Evolutionary conservation across 30 jellyfish, hydroid and myxozoan genomes (phyloP), one percentile per base, ranked within the genome.

Genomic region (Aurelia sp.): DNA sequence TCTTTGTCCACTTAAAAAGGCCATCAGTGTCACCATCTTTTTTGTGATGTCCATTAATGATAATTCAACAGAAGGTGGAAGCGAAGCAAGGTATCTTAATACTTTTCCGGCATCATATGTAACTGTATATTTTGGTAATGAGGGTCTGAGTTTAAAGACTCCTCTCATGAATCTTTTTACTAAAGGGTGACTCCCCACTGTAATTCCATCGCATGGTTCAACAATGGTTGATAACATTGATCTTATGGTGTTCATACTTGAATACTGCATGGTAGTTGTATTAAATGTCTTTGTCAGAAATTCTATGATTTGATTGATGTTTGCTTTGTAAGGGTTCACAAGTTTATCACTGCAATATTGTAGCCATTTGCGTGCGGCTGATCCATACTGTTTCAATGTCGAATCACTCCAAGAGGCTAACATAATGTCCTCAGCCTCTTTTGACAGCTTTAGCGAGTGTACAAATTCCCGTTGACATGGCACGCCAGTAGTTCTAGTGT

Each of bases 1-100:
- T 70, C 81, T 70, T 22, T 70, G 81, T 70, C 48, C 81, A 21
- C 81, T 70, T 70, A 70, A 44, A 22, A 70, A 65, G 81, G 65
- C 62, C 64, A 70, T 30, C 81, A 70, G 40, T 15, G 81, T 70
- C 48, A 65, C 62, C 30, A 70, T 22, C 64, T 70, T 70, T 65
- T 22, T 15, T 70, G 81, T 2, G 33, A 27, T 27, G 33, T 27
- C 33, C 33, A 27, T 27, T 27, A 27, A 27, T 27, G 33, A 27
- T 27, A 27, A 27, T 27, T 27, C 33, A 27, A 27, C 33, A 27
- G 33, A 27, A 27, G 33, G 33, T 27, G 33, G 33, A 27, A 27
- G 33, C 10, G 74, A 31, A 10, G 18, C 47, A 7, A 72, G 20
- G 47, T 72, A 72, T 51, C 73, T 33, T 19, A 72, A 52, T 22